phyloP scores from a whole-genome alignment of 2,113 vertebrate genomes.

The Varanus salvator region DNA sequence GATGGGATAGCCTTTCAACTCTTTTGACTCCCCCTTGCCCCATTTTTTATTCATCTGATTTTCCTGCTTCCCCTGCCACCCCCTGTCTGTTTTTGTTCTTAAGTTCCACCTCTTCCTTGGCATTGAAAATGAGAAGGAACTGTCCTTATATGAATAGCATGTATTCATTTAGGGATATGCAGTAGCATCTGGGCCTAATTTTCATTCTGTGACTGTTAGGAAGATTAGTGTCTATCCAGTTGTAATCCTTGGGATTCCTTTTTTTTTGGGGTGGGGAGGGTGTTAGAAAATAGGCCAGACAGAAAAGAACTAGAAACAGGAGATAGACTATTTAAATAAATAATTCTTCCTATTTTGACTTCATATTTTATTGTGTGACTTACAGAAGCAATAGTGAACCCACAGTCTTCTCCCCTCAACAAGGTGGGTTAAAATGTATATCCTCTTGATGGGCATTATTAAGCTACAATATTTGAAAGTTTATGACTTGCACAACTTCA shows the following conservation, averaged over 20 bases:
- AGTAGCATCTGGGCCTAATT: background rate
- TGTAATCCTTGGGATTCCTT: background rate
- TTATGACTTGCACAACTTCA: background rate
- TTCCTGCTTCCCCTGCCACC: background rate
- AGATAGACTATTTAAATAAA: background rate
- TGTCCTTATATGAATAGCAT: background rate
- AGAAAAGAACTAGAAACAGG: background rate
- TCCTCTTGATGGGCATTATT: background rate
- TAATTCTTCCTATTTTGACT: background rate
- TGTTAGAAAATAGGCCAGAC: background rate
- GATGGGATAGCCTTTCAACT: slow-evolving; percentile 42
- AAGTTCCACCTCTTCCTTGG: background rate
- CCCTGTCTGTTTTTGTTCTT: background rate
- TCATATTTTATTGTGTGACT: background rate
- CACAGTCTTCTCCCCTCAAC: background rate
- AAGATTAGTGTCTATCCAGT: background rate
- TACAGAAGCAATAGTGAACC: background rate
- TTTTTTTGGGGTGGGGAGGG: no score
- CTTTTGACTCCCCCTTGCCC: background rate
- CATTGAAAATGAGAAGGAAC: background rate
- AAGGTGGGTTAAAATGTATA: rapidly evolving
- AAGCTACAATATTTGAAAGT: rapidly evolving
- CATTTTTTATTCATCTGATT: slow-evolving; percentile 39
- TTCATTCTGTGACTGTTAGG: slow-evolving; percentile 7
- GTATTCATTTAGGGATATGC: background rate